These are phyloP conservation scores for Lepus oiostolus DNA, from an alignment of 2,797 vertebrate species.

Conservation along the genomic window DNA sequence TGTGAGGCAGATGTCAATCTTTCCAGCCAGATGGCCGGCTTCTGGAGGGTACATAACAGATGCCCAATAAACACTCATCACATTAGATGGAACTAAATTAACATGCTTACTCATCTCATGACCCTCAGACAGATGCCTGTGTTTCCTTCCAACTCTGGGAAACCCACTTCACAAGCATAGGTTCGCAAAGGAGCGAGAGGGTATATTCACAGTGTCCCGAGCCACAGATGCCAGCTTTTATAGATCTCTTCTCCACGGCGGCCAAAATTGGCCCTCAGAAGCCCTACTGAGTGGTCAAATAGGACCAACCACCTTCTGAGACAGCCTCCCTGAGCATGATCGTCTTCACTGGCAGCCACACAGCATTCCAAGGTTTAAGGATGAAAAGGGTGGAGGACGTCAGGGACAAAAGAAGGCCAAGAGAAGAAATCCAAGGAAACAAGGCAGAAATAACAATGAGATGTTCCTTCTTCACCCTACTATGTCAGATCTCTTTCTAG, in stretches of 20 bases:
- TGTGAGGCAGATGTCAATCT: not conserved
- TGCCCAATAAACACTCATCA: not conserved
- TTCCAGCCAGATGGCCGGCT: not conserved
- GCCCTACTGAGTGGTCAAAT: not conserved
- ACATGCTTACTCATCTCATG: not conserved
- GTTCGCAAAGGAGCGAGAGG: not conserved
- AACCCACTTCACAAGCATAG: not conserved
- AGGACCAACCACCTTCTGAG: slow-evolving; percentile 12
- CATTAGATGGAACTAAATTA: slow-evolving; percentile 10
- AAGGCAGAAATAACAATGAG: not conserved
- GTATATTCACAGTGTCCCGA: not conserved
- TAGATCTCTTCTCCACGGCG: not conserved
- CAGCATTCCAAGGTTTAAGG: not conserved
- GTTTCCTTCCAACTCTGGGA: slow-evolving; percentile 1
- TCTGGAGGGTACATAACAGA: slow-evolving; percentile 24
- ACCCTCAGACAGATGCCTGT: not conserved
- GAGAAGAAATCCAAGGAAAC: not conserved
- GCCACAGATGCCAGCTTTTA: slow-evolving; percentile 27
- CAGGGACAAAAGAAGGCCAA: not conserved
- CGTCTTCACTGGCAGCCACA: not conserved
- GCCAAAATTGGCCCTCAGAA: slow-evolving; percentile 5
- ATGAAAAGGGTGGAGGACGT: not conserved
- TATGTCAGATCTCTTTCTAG: not conserved
- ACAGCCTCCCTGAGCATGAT: not conserved
- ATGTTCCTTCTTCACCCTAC: not conserved